Percentiles rank a stretch among this genome's conserved stretches.
Evolutionary conservation across 2,888 invertebrate species (phyloP).

Genomic region (Corythucha ciliata): DNA sequence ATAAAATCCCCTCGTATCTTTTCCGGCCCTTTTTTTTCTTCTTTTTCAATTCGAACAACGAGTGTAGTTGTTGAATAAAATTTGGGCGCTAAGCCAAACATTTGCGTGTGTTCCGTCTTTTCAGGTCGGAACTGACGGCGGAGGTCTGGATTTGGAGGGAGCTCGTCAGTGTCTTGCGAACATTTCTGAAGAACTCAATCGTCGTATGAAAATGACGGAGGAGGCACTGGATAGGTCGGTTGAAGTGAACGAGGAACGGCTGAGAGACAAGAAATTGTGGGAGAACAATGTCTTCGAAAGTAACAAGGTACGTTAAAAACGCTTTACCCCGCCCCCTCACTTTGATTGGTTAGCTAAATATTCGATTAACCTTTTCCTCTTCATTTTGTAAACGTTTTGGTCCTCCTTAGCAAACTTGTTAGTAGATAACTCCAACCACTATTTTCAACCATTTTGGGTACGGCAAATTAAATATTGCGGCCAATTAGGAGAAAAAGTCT

Average conservation of each 20-base stretch:
- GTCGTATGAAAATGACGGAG: slow-evolving; percentile 54
- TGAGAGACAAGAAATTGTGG: slow-evolving; percentile 43
- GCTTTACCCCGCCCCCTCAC: background rate
- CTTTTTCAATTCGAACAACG: too few relatives aligned
- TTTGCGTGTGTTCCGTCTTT: too few relatives aligned
- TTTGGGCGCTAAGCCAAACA: too few relatives aligned
- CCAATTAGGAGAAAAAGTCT: too few relatives aligned
- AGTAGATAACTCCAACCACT: too few relatives aligned
- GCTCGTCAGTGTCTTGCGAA: slow-evolving; percentile 49
- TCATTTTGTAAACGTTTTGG: too few relatives aligned
- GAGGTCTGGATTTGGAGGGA: slow-evolving; percentile 25
- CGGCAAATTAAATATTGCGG: too few relatives aligned
- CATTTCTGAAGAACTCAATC: slow-evolving; percentile 56
- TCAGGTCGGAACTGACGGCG: slow-evolving; percentile 21
- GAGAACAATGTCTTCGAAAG: slow-evolving; percentile 51
- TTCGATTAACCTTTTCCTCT: too few relatives aligned
- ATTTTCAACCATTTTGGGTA: too few relatives aligned
- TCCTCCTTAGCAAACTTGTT: background rate
- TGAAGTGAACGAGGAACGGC: slow-evolving; percentile 41
- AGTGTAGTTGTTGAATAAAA: too few relatives aligned
- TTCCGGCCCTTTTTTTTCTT: too few relatives aligned
- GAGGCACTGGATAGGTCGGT: slow-evolving; percentile 61
- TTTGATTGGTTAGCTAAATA: background rate
- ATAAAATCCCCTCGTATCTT: too few relatives aligned
- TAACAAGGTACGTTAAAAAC: slow-evolving; percentile 56